Evolutionary conservation across 2,888 invertebrate genomes (phyloP).

Genomic region (Deladenus siricidicola): DNA sequence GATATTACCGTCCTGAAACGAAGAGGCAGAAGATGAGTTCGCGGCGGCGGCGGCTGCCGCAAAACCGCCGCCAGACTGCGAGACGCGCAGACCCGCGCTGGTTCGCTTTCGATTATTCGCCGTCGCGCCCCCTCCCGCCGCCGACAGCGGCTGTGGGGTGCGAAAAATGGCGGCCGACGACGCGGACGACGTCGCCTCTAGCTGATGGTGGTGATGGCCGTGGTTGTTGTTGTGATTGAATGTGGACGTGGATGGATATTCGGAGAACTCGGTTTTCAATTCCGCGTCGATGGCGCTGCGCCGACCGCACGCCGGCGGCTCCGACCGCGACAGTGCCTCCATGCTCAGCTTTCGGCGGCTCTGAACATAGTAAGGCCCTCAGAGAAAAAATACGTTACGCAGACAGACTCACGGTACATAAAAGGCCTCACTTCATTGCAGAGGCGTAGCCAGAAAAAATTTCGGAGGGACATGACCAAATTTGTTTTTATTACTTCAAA

Average conservation of each 20-base stretch:
- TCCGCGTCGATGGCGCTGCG: not conserved
- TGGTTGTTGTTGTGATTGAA: not conserved
- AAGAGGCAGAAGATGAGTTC: no score
- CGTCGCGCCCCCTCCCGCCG: not conserved
- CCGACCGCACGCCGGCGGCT: not conserved
- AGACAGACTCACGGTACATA: no score
- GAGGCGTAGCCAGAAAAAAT: no score
- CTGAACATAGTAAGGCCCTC: no score
- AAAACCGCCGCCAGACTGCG: not conserved
- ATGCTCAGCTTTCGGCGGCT: constrained; percentile 3
- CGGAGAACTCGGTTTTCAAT: not conserved
- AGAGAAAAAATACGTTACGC: not conserved
- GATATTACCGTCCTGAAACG: no score
- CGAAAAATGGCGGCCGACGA: not conserved
- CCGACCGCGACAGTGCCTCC: constrained; percentile 1
- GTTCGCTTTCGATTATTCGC: constrained; percentile 3
- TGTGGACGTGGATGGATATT: not conserved
- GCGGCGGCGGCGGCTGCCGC: not conserved
- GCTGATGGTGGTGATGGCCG: not conserved
- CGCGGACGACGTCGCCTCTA: not conserved
- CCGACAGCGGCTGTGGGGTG: not conserved
- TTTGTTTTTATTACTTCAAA: no score
- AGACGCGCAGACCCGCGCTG: constrained; percentile 1
- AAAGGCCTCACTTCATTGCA: no score
- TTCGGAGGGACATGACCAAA: no score